Evolutionary conservation across 2,797 vertebrate genomes (phyloP), one percentile per base, ranked within the genome.

Genomic region (Pelobates cultripes): DNA sequence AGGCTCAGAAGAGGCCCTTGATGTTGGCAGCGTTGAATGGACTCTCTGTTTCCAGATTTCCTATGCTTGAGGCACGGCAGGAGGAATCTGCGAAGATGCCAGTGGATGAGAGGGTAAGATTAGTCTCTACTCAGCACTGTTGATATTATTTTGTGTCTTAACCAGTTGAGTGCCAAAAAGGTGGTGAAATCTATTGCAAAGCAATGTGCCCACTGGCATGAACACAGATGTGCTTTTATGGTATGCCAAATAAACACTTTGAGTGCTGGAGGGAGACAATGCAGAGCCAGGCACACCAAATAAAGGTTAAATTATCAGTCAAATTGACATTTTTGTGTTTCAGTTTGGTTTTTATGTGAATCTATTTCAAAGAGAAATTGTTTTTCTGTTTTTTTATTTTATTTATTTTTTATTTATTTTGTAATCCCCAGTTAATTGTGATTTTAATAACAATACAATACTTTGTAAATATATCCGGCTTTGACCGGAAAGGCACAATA

Each of bases 11-110:
- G 95, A 94, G 97, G 84, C 97, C 97, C 44, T 92, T 99, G 91
- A 98, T 97, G 96, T 94, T 98, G 96, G 97, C 97, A 15, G 95
- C 96, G 0, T 88, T 98, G 86, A 99, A 99, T 28, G 97, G 97
- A 53, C 96, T 98, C 79, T 96, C 96, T 0, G 95, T 96, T 84
- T 93, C 94, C 81, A 94, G 96, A 17, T 94, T 96, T 94, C 93
- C 96, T 0, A 94, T 96, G 86, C 92, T 94, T 0, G 96, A 97
- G 89, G 95, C 92, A 85, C 90, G 93, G n/a, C 92, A 90, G 3
- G 94, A 96, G 73, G 95, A 95, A 5, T 84, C 91, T 0, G 75
- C 87, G 87, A 96, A 96, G 78, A 88, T 94, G 79, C 93, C 93
- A 84, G 94, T 95, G n/a, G 97, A 99, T 8, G 97, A 99, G 87